Evolutionary conservation across 2,113 vertebrate species (phyloP).

Genomic region (Mellivora capensis): DNA sequence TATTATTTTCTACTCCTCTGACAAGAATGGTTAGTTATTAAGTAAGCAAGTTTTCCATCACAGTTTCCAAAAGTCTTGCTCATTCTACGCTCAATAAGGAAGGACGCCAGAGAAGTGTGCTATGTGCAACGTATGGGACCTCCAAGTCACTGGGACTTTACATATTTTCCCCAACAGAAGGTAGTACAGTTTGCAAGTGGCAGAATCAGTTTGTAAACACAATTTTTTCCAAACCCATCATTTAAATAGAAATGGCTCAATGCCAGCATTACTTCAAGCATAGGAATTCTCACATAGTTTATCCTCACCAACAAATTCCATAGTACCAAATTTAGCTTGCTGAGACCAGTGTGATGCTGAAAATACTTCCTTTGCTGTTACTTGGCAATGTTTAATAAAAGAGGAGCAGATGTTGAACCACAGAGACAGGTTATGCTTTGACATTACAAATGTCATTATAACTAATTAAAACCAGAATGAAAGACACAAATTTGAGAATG

Average conservation of each 20-base stretch:
- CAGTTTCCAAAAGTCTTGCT: slow-evolving; percentile 47
- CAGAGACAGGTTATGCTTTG: slow-evolving; percentile 57
- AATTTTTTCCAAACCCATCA: slow-evolving; percentile 29
- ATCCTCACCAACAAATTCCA: slow-evolving; percentile 70
- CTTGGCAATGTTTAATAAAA: slow-evolving; percentile 62
- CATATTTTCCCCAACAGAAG: slow-evolving; percentile 19
- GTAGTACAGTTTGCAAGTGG: slow-evolving; percentile 25
- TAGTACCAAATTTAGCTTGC: slow-evolving; percentile 62
- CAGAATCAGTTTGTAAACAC: slow-evolving; percentile 59
- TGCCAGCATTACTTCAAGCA: slow-evolving; percentile 54
- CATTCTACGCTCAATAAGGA: not conserved
- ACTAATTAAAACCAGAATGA: slow-evolving; percentile 45
- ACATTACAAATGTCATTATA: slow-evolving; percentile 27
- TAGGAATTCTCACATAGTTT: slow-evolving; percentile 65
- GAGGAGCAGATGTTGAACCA: slow-evolving; percentile 56
- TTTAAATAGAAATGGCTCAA: slow-evolving; percentile 69
- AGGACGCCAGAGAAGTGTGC: not conserved
- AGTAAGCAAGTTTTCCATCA: slow-evolving; percentile 46
- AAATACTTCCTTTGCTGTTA: slow-evolving; percentile 57
- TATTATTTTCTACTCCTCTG: slow-evolving; percentile 45
- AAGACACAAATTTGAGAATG: slow-evolving; percentile 25
- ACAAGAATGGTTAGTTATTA: slow-evolving; percentile 49
- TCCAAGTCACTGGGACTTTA: slow-evolving; percentile 4
- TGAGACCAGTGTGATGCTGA: slow-evolving; percentile 50
- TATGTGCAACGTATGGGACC: not conserved